Evolutionary conservation across 2,888 invertebrate species (phyloP), one percentile per base, ranked within the genome.

Genomic region (Peribatodes rhomboidaria): DNA sequence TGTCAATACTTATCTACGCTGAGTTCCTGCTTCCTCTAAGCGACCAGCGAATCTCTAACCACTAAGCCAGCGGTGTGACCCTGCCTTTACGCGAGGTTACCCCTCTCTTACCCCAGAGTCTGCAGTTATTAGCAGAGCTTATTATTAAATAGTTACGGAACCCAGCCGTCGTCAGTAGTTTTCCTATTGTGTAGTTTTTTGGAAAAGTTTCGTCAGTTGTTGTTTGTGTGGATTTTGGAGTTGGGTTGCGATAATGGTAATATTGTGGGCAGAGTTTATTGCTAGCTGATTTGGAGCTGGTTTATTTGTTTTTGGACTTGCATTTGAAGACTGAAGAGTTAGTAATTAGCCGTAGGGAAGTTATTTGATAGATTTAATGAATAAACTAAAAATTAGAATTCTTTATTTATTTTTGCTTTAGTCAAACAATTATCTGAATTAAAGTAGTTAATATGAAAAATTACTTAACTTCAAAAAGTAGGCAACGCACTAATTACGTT

Each of bases 81-180:
- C 22, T 11, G 35, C 14, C 47, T 20, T 47, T 57, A 27, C 46
- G 3, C 20, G 59, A 69, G 61, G 62, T 63, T 65, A 37, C 58
- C 60, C 60, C 65, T 44, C 67, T 61, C 56, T 66, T 61, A 41
- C 58, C 52, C 44, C 65, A 35, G 66, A 68, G 68, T 68, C 71
- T 72, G 66, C 66, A 70, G 72, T 71, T 72, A 72, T 69, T 71
- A 71, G 61, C 56, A 41, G 11, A 57, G 68, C 68, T 68, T 73
- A 68, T 73, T 73, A 73, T 73, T 69, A 69, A 73, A 69, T 69
- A 69, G 72, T 73, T 71, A 62, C 55, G 58, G 27, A 60, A 47
- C 56, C 54, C 59, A 41, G 47, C 31, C 20, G 60, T 14, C 31
- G 44, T n/a, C 56, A 46, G 33, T 65, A 68, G 55, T 70, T 71